Base-by-base conservation (phyloP, 2,888 invertebrate genomes). In the Iphiclides podalirius region DNA sequence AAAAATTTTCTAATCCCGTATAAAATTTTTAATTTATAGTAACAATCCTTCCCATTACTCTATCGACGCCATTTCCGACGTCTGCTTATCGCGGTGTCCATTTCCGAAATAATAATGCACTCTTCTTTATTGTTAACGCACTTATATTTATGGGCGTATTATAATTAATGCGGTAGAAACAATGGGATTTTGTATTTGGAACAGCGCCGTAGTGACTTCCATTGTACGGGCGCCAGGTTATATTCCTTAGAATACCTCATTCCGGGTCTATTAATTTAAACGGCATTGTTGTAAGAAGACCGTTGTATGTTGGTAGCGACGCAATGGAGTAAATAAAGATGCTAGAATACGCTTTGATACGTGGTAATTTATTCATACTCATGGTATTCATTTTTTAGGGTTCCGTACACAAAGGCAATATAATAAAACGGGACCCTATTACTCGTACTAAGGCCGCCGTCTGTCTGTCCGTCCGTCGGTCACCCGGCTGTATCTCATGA, bases 131-230 rank as follows among this genome's bases (percentile, higher is more conserved):
- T 11, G 31, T 8, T 31, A n/a, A 1, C 31, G n/a, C 12, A 11
- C 31, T 11, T 11, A 26, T 26, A 26, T 31, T 31, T 31, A 38
- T 34, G 20, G 33, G 39, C 38, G 15, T 26, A 28, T 23, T 40
- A 40, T 26, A 41, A 40, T 47, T 47, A 47, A 47, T 40, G 47
- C 35, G 15, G 12, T 35, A 28, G 35, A 47, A 47, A 47, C 47
- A 47, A 47, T 47, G 26, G 35, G 35, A 34, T 34, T 40, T 47
- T 47, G 40, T 35, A 26, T 26, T 11, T 11, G 13, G 40, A 23
- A 47, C 12, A 0, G 15, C 23, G 15, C 26, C 26, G 14, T 9
- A n/a, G 9, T 8, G 14, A 8, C n/a, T 40, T 26, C 31, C 35
- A 47, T 40, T 40, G 35, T 47, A 7, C 26, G 9, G 20, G n/a